Conservation (phyloP, 1,140 invertebrate genomes). For the Oedothorax gibbosus region DNA sequence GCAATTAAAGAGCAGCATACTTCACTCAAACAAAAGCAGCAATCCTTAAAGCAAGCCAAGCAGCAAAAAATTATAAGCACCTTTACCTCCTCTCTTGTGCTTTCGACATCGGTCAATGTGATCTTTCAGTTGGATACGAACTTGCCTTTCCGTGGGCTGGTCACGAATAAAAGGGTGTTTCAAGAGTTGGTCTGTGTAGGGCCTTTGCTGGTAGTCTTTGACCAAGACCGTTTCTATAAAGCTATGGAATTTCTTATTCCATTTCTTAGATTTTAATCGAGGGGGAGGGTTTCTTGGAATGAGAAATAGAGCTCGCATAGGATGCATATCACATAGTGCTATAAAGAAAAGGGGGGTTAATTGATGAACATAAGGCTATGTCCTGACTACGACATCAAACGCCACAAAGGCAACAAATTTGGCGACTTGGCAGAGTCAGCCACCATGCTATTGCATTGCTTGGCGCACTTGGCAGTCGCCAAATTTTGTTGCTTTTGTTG, state of each 20-base stretch:
- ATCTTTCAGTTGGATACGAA: slow-evolving; percentile 98
- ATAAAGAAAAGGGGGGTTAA: slow-evolving; percentile 51
- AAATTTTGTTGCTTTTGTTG: too few relatives aligned
- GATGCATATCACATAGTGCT: slow-evolving; percentile 91
- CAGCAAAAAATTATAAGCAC: slow-evolving; percentile 44
- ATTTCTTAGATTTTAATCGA: slow-evolving; percentile 97
- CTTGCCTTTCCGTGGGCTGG: slow-evolving; percentile 97
- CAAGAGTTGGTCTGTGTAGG: slow-evolving; percentile 96
- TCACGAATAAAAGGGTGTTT: slow-evolving; percentile 98
- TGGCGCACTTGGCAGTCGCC: too few relatives aligned
- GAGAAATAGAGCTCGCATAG: slow-evolving; percentile 98
- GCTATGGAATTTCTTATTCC: slow-evolving; percentile 91
- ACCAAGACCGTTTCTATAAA: slow-evolving; percentile 91
- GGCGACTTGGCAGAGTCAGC: too few relatives aligned
- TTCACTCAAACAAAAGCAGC: not conserved
- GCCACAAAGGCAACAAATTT: too few relatives aligned
- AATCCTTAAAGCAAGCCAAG: slow-evolving; percentile 25
- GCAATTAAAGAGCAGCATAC: too few relatives aligned
- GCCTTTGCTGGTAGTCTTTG: slow-evolving; percentile 98
- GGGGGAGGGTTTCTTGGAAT: slow-evolving; percentile 98
- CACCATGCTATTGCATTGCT: too few relatives aligned
- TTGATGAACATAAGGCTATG: too few relatives aligned
- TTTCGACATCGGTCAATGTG: slow-evolving; percentile 89
- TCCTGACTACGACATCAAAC: too few relatives aligned
- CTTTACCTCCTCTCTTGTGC: slow-evolving; percentile 63